phyloP scores from a whole-genome alignment of 2,888 invertebrate genomes.

The Terebella lapidaria region DNA sequence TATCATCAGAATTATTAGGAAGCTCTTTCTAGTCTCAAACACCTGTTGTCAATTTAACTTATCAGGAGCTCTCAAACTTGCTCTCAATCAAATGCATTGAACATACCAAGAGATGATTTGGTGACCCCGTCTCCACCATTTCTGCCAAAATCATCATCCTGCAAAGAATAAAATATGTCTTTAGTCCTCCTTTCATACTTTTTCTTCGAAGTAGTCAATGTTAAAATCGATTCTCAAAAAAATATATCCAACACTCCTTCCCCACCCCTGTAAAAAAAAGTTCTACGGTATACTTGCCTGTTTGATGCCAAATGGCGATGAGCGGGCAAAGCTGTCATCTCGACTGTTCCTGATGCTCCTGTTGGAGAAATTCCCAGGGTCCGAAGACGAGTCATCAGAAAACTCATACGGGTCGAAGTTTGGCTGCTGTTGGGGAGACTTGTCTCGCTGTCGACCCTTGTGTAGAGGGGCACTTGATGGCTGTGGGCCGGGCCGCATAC shows the following conservation, averaged over 20 bases:
- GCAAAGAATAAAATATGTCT: background rate
- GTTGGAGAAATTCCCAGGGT: slow-evolving; percentile 32
- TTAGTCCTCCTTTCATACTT: too few relatives aligned
- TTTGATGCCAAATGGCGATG: slow-evolving; percentile 23
- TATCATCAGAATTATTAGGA: too few relatives aligned
- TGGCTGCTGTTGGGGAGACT: slow-evolving; percentile 53
- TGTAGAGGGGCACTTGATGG: background rate
- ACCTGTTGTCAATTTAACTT: too few relatives aligned
- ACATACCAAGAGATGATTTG: background rate
- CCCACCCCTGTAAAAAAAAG: too few relatives aligned
- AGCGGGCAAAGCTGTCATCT: slow-evolving; percentile 36
- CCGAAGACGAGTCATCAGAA: slow-evolving; percentile 60
- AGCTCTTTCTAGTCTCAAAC: too few relatives aligned
- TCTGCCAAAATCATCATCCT: background rate
- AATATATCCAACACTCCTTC: background rate
- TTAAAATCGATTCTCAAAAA: background rate
- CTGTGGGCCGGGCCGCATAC: background rate
- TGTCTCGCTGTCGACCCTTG: background rate
- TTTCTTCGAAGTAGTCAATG: background rate
- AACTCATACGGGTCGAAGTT: slow-evolving; percentile 67
- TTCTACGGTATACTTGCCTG: slow-evolving; percentile 3
- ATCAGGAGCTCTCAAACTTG: too few relatives aligned
- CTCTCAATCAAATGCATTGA: background rate
- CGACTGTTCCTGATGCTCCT: slow-evolving; percentile 30
- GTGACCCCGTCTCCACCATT: background rate